Base-by-base conservation (phyloP, 2,113 vertebrate species). In the Brevimyrus niger region DNA sequence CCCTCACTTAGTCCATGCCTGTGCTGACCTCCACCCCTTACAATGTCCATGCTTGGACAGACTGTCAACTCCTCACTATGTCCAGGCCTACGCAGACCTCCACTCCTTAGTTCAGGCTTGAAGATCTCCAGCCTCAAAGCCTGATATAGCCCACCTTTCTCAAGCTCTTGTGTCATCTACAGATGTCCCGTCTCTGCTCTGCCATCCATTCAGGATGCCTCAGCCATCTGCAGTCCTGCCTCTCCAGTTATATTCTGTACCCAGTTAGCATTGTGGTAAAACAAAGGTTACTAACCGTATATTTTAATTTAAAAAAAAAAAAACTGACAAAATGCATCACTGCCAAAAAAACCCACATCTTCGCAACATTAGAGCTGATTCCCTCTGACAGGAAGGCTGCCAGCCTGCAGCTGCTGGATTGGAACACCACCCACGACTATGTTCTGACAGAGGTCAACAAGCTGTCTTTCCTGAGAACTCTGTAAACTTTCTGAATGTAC, bases 401-500 rank as follows among this genome's bases (percentile, higher is more conserved):
- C 38, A 84, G 8, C 19, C 82, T 44, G 21, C 21, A 47, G 82
- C 44, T 84, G 44, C 38, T 46, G 82, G 23, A 84, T 44, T n/a
- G 21, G 8, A 84, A 47, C 17, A 0, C 47, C 38, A 84, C 7
- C 9, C 35, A 23, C 44, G 42, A 46, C 44, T 47, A 9, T 23
- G 15, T 84, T 84, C 82, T 47, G 35, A 80, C 4, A 38, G 13
- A 38, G 31, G 35, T 42, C 35, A 80, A 42, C 42, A 84, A 46
- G 38, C 42, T 21, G 19, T 84, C 82, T 23, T 47, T 23, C 44
- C 23, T 84, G 82, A 46, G 82, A 84, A 46, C 21, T 47, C 31
- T 87, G 85, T 87, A 51, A 50, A 50, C 47, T 19, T 87, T 19
- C 50, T 53, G 85, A 87, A 87, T 53, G 48, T 87, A 55, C 55